Percentiles rank a stretch among this genome's conserved stretches.
phyloP scores from a whole-genome alignment of 2,888 invertebrate genomes.

The Drosophila paramelanica region DNA sequence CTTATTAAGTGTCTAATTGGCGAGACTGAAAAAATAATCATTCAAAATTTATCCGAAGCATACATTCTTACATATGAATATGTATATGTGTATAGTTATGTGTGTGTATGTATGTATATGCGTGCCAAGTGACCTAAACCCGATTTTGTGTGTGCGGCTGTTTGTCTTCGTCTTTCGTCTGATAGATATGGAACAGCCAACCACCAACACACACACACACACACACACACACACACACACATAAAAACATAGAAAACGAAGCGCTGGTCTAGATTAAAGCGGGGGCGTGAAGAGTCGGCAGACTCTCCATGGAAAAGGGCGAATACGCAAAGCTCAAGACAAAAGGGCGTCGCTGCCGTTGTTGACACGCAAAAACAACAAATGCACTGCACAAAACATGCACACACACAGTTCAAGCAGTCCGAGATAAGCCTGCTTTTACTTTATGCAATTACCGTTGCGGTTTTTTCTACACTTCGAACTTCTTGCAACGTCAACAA shows the following conservation, averaged over 20 bases:
- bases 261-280: slow-evolving; percentile 16
- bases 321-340: slow-evolving; percentile 60
- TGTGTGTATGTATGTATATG: slow-evolving; percentile 11
- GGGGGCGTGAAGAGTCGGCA: slow-evolving; percentile 15
- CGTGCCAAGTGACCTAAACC: slow-evolving; percentile 65
- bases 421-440: slow-evolving; percentile 26
- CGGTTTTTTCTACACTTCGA: slow-evolving; percentile 30
- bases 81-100: background rate
- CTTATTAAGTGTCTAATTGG: slow-evolving; percentile 75
- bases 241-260: slow-evolving; percentile 30
- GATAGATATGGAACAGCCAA: slow-evolving; percentile 47
- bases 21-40: slow-evolving; percentile 46
- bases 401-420: slow-evolving; percentile 16
- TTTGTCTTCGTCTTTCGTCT: slow-evolving; percentile 45
- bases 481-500: slow-evolving; percentile 75
- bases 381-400: slow-evolving; percentile 46
- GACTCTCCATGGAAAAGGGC: slow-evolving; percentile 50
- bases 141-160: slow-evolving; percentile 58
- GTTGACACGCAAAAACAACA: slow-evolving; percentile 52
- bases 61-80: background rate
- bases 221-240: slow-evolving; percentile 10
- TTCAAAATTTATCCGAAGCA: slow-evolving; percentile 21
- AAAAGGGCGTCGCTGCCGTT: slow-evolving; percentile 74
- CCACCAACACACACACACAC: slow-evolving; percentile 29
- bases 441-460: slow-evolving; percentile 51